phyloP scores from a whole-genome alignment of 2,113 vertebrate species.

The Zingel zingel region DNA sequence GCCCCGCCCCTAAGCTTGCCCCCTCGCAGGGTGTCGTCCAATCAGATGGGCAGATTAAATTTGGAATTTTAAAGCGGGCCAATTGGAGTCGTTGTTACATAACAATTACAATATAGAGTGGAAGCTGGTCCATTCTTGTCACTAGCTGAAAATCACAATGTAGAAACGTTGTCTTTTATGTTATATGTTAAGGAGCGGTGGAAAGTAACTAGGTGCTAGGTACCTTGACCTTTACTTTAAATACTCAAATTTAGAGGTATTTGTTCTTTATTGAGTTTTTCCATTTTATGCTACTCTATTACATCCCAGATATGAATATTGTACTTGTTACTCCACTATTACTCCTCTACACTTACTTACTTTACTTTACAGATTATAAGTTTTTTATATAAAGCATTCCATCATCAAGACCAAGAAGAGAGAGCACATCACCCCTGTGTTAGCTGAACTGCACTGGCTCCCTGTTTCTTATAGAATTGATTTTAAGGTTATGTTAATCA shows the following conservation, averaged over 20 bases:
- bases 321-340: background rate
- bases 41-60: constrained; percentile 75
- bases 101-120: constrained; percentile 57
- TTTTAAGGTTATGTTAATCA: too few relatives aligned
- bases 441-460: too few relatives aligned
- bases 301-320: background rate
- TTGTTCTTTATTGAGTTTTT: background rate
- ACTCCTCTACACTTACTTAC: too few relatives aligned
- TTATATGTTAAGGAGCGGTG: background rate
- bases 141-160: constrained; percentile 21
- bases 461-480: too few relatives aligned
- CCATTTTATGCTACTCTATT: background rate
- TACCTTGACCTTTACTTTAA: too few relatives aligned
- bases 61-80: constrained; percentile 77
- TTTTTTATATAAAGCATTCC: background rate
- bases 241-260: too few relatives aligned
- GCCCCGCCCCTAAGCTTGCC: constrained; percentile 63
- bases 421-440: too few relatives aligned
- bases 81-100: constrained; percentile 78
- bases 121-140: constrained; percentile 56
- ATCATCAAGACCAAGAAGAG: too few relatives aligned
- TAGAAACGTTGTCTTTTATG: background rate
- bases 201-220: background rate
- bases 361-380: background rate
- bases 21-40: constrained; percentile 58